A percentile compares a stretch with the other conserved stretches of the same genome.
phyloP scores from a whole-genome alignment of 2,888 invertebrate species.

The Arrhopalites spinosus region DNA sequence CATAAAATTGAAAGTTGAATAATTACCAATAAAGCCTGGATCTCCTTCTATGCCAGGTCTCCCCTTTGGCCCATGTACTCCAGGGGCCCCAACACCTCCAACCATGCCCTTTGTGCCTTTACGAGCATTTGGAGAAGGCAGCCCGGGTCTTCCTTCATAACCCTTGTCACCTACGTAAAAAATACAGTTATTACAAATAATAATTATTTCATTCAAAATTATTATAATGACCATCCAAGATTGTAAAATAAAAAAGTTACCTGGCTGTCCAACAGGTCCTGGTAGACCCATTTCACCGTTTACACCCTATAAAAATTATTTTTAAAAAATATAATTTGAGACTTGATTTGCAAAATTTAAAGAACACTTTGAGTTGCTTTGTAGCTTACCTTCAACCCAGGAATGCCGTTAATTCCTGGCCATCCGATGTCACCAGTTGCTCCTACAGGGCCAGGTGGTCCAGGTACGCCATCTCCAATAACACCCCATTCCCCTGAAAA shows the following conservation, averaged over 20 bases:
- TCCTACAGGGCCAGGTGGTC: conserved; percentile 52
- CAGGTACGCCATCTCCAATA: conserved; percentile 37
- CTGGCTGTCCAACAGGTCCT: conserved; percentile 27
- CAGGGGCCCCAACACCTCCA: conserved; percentile 2
- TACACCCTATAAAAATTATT: neutral
- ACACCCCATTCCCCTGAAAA: conserved; percentile 1
- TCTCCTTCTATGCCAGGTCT: conserved; percentile 56
- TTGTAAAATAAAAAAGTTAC: no score
- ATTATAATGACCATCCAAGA: no score
- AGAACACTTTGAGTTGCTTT: no score
- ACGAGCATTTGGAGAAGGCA: conserved; percentile 43
- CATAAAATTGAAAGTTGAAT: no score
- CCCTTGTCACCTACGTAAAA: no score
- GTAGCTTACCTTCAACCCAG: conserved; percentile 12
- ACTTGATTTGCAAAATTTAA: neutral
- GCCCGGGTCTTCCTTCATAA: conserved; percentile 43
- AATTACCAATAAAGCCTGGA: conserved; percentile 56
- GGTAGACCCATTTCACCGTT: conserved; percentile 35
- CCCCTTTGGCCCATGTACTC: conserved; percentile 40
- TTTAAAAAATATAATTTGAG: neutral
- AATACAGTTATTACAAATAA: no score
- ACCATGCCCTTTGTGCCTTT: conserved; percentile 53
- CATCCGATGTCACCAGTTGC: conserved; percentile 53
- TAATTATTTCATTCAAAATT: no score
- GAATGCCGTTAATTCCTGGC: conserved; percentile 15